Evolutionary conservation across 1,140 invertebrate species (phyloP), one percentile per base, ranked within the genome.

Genomic region (Harpegnathos saltator): DNA sequence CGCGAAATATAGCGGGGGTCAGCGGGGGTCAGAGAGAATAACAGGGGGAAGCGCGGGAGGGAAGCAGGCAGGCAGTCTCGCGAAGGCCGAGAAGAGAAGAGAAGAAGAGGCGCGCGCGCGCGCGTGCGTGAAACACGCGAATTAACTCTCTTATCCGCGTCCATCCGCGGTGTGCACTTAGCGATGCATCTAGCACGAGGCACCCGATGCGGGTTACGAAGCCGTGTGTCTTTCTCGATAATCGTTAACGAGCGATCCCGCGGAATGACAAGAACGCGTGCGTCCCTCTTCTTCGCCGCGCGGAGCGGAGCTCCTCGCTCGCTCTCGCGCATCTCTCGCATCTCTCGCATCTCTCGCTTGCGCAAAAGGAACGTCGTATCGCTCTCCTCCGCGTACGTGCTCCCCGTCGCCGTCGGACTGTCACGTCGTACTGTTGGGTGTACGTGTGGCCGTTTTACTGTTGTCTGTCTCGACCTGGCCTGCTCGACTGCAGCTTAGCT

Each of bases 221-320:
- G 65, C 63, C 38, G 38, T 11, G 56, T 58, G 61, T 85, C 38
- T 44, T 44, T 44, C 78, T 82, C 71, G 17, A 65, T 61, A 52
- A 85, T 83, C 83, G 69, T 83, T 69, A 71, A 73, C 66, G 85
- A 82, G 56, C 83, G 52, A 86, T 86, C 69, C 65, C 71, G 44
- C 26, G 80, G 84, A 78, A 87, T 83, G 80, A 68, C 48, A 78
- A 69, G 80, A 86, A 85, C 84, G 66, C 68, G 84, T 83, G 66
- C 68, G 84, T 83, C 65, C 66, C 29, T 80, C 52, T 48, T 52
- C 52, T 59, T 3, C 33, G 33, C 33, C 33, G 33, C 33, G 33
- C n/a, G n/a, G n/a, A n/a, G 7, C 33, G 33, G 33, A 33, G 33
- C 9, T 44, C 38, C 11, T 9, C 38, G 38, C 29, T 1, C 29